Percentiles rank a stretch among this genome's conserved stretches.
Conservation (phyloP, 2,113 vertebrate species). For the Pogonocichla stellata region DNA sequence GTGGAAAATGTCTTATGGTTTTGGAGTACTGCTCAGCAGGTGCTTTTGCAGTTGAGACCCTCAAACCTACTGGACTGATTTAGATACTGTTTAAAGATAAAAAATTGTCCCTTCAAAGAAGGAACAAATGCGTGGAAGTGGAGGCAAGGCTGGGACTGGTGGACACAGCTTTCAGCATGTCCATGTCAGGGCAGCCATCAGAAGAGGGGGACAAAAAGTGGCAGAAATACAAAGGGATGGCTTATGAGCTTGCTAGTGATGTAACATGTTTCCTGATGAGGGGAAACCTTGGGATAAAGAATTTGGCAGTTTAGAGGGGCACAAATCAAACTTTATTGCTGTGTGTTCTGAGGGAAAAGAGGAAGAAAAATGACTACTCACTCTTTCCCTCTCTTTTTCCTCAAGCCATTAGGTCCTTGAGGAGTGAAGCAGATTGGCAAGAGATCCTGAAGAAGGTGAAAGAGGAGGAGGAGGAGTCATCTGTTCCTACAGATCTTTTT, state of each 20-base stretch:
- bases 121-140: rapidly evolving
- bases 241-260: not conserved
- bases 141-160: not conserved
- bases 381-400: conserved; percentile 6
- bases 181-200: not conserved
- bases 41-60: not conserved
- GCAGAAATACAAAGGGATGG: not conserved
- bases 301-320: not conserved
- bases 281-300: not conserved
- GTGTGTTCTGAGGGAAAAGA: not conserved
- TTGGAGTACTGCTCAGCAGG: not conserved
- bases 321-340: not conserved
- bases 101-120: not conserved
- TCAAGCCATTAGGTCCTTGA: conserved; percentile 84
- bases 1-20: not conserved
- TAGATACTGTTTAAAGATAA: not conserved
- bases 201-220: not conserved
- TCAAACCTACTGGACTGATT: not conserved
- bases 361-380: not conserved
- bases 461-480: conserved; percentile 83
- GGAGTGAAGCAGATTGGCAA: conserved; percentile 87
- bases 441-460: conserved; percentile 83
- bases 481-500: conserved; percentile 85
- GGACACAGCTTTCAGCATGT: not conserved
- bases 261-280: not conserved